Evolutionary conservation across 2,888 invertebrate genomes (phyloP), one percentile per base, ranked within the genome.

Genomic region (Shargacucullia verbasci): DNA sequence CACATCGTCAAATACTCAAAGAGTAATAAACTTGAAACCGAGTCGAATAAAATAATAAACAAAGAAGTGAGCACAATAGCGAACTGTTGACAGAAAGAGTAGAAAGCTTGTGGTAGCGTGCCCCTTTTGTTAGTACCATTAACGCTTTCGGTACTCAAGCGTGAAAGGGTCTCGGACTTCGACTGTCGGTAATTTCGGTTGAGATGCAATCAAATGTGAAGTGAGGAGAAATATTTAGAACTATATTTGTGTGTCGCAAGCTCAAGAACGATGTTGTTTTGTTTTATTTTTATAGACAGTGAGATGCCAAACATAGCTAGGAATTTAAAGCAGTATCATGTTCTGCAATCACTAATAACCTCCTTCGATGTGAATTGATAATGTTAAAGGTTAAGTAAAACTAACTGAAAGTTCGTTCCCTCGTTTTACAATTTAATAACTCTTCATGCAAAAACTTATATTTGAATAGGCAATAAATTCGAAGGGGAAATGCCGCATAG

Each of bases 51-150:
- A 68, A 78, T 70, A 78, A 73, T 65, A 77, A 75, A 72, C 69
- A 74, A 67, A 70, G 65, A 73, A 63, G 59, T 49, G 58, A 70
- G 64, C 44, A 83, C 81, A 85, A 84, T 77, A 70, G 70, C 34
- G 59, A 55, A 72, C 69, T 81, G 76, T 85, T 79, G 77, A 75
- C 70, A 77, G 73, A 76, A 80, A 80, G 79, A 84, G 84, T 85
- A 86, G 89, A 90, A 90, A 92, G 87, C 81, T 83, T 78, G 80
- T 79, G 70, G 74, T 79, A 72, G 78, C 75, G 76, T 82, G 84
- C 81, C 80, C 82, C 83, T 80, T 82, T 87, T 89, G 87, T 92
- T 90, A 88, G 85, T 77, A 78, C 83, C 85, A 89, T 92, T 90
- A 92, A 84, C 82, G 77, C 71, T 70, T 81, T 76, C 74, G 77